Base-by-base conservation (phyloP, 2,113 vertebrate genomes). In the Leucopsar rothschildi region DNA sequence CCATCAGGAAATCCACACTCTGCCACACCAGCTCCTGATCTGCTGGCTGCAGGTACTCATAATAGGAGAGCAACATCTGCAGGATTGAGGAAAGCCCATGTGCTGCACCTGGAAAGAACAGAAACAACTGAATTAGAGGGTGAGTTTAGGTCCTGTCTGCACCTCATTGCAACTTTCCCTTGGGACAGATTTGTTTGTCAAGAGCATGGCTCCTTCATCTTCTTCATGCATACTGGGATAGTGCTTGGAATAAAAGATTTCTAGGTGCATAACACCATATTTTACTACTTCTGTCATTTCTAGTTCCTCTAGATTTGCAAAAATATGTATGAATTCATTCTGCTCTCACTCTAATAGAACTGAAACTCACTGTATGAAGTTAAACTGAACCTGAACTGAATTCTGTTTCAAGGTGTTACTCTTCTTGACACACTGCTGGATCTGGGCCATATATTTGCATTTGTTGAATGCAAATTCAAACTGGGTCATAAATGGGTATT, bases 1-100 rank as follows among this genome's bases (percentile, higher is more conserved):
- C 99, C 98, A 99, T 98, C 88, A 99, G 98, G 97, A 99, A 99
- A 91, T 99, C 98, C 59, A 99, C 97, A 5, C 98, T 99, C 95
- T 99, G 98, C 98, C 98, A 99, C 64, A 99, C 98, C 53, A 99
- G 98, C 93, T 99, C 98, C 93, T 97, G 98, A 83, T 99, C 99
- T 20, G 97, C 95, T 45, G 98, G 97, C 52, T 98, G 98, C 84
- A 99, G 98, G 94, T 98, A 97, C 65, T 99, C 98, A 9, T 98
- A 98, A 95, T 98, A 99, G 94, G 98, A 99, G 86, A 99, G 98
- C 94, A 99, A 96, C 98, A 99, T 98, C 97, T 99, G 98, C 59
- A 99, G 98, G 94, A 99, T 98, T 19, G 99, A 98, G 5, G 99
- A 99, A 39, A 99, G 98, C 68, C 98, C 98, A 49, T 99, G 98